These are phyloP conservation scores for Portevinia maculata DNA, from an alignment of 2,888 invertebrate genomes.

Conservation along the genomic window DNA sequence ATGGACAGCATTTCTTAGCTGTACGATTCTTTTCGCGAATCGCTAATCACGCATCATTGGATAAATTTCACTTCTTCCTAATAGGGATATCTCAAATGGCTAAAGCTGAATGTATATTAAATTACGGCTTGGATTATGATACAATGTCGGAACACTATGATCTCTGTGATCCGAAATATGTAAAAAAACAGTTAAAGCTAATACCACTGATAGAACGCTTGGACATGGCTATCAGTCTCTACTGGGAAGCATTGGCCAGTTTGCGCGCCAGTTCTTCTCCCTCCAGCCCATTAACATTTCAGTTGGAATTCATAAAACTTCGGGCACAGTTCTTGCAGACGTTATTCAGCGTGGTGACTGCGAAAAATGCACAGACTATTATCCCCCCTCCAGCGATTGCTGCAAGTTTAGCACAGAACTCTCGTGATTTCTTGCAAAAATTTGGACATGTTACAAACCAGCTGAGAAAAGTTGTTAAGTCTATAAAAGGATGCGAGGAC, in stretches of 20 bases:
- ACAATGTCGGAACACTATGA: slow-evolving; percentile 80
- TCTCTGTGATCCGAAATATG: slow-evolving; percentile 78
- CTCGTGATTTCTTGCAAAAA: slow-evolving; percentile 90
- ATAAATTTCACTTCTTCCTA: slow-evolving; percentile 95
- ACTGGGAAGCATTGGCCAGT: slow-evolving; percentile 86
- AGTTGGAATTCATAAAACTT: slow-evolving; percentile 90
- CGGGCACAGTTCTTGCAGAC: slow-evolving; percentile 90
- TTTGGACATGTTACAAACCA: slow-evolving; percentile 92
- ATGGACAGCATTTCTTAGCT: slow-evolving; percentile 90
- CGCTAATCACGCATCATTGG: slow-evolving; percentile 90
- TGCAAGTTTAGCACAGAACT: slow-evolving; percentile 89
- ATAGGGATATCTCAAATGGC: slow-evolving; percentile 90
- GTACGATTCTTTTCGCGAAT: slow-evolving; percentile 86
- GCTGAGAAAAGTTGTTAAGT: slow-evolving; percentile 89
- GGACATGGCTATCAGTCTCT: slow-evolving; percentile 85
- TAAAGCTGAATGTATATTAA: slow-evolving; percentile 88
- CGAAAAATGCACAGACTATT: slow-evolving; percentile 86
- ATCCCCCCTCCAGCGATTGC: slow-evolving; percentile 97
- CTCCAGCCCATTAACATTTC: slow-evolving; percentile 84
- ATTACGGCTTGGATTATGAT: slow-evolving; percentile 84
- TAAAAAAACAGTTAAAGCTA: slow-evolving; percentile 68
- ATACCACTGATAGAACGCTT: slow-evolving; percentile 84
- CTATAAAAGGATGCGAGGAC: slow-evolving; percentile 88
- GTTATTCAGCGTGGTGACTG: slow-evolving; percentile 82
- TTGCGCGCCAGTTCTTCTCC: slow-evolving; percentile 83